phyloP scores from a whole-genome alignment of 2,797 vertebrate genomes.

The Takifugu ocellatus region DNA sequence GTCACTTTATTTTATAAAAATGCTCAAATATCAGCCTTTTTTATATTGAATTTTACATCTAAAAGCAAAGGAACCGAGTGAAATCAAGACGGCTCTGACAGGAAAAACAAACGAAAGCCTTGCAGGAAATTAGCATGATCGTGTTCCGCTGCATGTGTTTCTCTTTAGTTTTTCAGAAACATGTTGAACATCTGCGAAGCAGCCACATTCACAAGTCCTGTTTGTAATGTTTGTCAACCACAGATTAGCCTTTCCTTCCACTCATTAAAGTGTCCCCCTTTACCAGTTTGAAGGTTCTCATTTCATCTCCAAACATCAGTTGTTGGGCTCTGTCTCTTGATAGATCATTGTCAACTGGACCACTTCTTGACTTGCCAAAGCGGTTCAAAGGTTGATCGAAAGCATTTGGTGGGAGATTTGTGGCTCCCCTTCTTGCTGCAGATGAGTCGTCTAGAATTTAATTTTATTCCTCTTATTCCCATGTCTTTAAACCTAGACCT shows the following conservation, averaged over 20 bases:
- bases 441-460: constrained; percentile 3
- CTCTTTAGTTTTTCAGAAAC: constrained; percentile 37
- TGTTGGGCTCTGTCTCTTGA: too few relatives aligned
- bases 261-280: too few relatives aligned
- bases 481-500: not conserved
- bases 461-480: not conserved
- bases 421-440: constrained; percentile 5
- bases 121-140: constrained; percentile 68
- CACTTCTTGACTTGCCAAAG: constrained; percentile 3
- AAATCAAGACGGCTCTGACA: constrained; percentile 47
- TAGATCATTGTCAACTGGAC: not conserved
- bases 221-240: too few relatives aligned
- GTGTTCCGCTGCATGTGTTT: constrained; percentile 68
- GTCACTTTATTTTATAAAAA: not conserved
- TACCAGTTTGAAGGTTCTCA: too few relatives aligned
- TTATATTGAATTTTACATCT: not conserved
- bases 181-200: too few relatives aligned
- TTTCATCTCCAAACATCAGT: too few relatives aligned
- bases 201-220: too few relatives aligned
- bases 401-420: constrained; percentile 5
- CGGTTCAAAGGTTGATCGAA: constrained; percentile 2
- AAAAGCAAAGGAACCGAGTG: constrained; percentile 13
- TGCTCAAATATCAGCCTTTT: not conserved
- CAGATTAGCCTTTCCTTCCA: too few relatives aligned
- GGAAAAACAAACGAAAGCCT: constrained; percentile 47